Conservation (phyloP, 2,888 invertebrate genomes). For the Oegoconia quadripuncta region DNA sequence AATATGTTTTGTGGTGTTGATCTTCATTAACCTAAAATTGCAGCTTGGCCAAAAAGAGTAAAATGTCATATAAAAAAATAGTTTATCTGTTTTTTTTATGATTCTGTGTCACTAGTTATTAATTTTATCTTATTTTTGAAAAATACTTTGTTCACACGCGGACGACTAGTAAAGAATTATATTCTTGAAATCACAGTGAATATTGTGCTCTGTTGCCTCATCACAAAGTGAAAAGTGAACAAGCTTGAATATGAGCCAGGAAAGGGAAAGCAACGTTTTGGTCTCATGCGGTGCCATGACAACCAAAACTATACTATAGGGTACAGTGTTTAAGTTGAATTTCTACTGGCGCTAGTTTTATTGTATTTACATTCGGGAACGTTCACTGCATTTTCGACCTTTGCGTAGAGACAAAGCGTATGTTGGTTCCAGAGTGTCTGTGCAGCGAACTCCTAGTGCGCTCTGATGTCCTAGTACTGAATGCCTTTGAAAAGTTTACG, state of each 20-base stretch:
- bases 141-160: too few relatives aligned
- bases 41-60: too few relatives aligned
- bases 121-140: too few relatives aligned
- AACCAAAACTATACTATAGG: slow-evolving; percentile 16
- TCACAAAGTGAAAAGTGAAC: neutral
- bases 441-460: slow-evolving; percentile 25
- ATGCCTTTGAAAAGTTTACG: slow-evolving; percentile 68
- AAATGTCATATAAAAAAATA: too few relatives aligned
- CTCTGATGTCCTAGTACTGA: slow-evolving; percentile 50
- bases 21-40: too few relatives aligned
- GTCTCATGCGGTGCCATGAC: slow-evolving; percentile 3
- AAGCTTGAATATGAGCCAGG: neutral
- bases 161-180: neutral
- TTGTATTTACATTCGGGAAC: slow-evolving; percentile 1
- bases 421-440: slow-evolving; percentile 13
- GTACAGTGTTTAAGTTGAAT: slow-evolving; percentile 12
- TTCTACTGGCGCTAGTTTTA: slow-evolving; percentile 7
- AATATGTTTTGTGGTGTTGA: too few relatives aligned
- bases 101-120: too few relatives aligned
- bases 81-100: too few relatives aligned
- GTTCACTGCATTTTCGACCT: slow-evolving; percentile 11
- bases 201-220: neutral
- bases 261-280: neutral
- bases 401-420: slow-evolving; percentile 6
- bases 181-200: neutral